Percentiles rank a stretch among this genome's conserved stretches.
phyloP scores from a whole-genome alignment of 2,888 invertebrate genomes.

The Eupithecia inturbata region DNA sequence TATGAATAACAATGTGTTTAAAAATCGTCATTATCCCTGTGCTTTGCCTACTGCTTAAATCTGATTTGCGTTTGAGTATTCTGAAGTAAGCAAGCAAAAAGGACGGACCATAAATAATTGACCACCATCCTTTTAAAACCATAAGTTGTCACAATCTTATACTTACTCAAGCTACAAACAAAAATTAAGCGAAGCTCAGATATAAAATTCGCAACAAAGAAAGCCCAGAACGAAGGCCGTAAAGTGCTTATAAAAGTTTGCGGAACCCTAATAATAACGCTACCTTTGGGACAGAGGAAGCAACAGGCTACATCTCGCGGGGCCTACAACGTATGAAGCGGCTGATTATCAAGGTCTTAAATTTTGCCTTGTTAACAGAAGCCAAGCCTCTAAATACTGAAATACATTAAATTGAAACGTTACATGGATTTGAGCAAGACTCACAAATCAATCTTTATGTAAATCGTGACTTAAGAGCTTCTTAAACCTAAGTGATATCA shows the following conservation, averaged over 20 bases:
- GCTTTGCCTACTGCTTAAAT: too few relatives aligned
- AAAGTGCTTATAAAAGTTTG: conserved; percentile 40
- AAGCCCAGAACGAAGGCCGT: conserved; percentile 22
- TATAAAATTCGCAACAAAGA: conserved; percentile 31
- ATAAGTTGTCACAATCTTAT: neutral
- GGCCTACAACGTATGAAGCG: neutral
- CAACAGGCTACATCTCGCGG: conserved; percentile 52
- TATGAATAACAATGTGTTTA: too few relatives aligned
- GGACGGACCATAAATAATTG: neutral
- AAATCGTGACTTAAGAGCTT: neutral
- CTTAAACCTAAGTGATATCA: neutral
- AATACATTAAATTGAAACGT: too few relatives aligned
- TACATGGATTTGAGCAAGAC: neutral
- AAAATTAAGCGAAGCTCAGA: conserved; percentile 16
- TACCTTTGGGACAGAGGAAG: conserved; percentile 43
- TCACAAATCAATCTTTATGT: neutral
- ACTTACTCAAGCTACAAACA: neutral
- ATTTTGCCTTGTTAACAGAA: neutral
- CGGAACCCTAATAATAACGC: conserved; percentile 25
- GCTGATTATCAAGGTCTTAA: neutral
- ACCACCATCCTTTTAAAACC: neutral
- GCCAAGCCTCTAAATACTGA: neutral
- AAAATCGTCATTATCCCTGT: too few relatives aligned
- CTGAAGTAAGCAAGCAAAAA: neutral
- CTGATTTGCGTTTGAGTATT: neutral